Conservation (phyloP, 2,113 vertebrate species). For the Rhagologus leucostigma region DNA sequence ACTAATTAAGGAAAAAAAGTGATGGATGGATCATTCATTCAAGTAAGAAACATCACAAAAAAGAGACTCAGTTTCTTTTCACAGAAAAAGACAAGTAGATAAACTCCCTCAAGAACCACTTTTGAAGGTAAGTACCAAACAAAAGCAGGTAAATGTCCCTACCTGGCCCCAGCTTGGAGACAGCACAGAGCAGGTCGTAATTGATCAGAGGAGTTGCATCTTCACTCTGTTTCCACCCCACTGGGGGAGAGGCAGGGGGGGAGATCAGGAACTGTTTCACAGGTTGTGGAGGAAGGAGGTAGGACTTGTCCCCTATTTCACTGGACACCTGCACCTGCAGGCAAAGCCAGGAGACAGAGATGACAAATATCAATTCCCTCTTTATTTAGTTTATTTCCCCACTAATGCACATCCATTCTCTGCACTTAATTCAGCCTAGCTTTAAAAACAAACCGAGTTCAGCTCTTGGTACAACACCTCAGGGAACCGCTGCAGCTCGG, state of each 20-base stretch:
- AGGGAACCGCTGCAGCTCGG: not conserved
- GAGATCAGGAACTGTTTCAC: slow-evolving; percentile 97
- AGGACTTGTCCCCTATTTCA: slow-evolving; percentile 87
- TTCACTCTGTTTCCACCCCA: slow-evolving; percentile 94
- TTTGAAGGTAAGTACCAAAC: not conserved
- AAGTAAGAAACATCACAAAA: not conserved
- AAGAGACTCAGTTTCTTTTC: not conserved
- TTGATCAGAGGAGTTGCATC: slow-evolving; percentile 92
- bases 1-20: not conserved
- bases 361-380: not conserved
- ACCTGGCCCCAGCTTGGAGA: slow-evolving; percentile 96
- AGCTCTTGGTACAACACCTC: not conserved
- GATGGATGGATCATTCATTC: not conserved
- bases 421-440: not conserved
- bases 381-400: not conserved
- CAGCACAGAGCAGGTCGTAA: slow-evolving; percentile 94
- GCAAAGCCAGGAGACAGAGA: not conserved
- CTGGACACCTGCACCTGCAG: slow-evolving; percentile 82
- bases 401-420: not conserved
- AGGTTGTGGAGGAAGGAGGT: slow-evolving; percentile 90
- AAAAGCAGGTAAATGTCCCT: not conserved
- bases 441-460: not conserved
- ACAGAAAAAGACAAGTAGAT: not conserved
- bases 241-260: slow-evolving; percentile 90
- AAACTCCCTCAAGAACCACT: not conserved